phyloP scores from a whole-genome alignment of 2,888 invertebrate genomes.

The Hirtodrosophila alboralis region DNA sequence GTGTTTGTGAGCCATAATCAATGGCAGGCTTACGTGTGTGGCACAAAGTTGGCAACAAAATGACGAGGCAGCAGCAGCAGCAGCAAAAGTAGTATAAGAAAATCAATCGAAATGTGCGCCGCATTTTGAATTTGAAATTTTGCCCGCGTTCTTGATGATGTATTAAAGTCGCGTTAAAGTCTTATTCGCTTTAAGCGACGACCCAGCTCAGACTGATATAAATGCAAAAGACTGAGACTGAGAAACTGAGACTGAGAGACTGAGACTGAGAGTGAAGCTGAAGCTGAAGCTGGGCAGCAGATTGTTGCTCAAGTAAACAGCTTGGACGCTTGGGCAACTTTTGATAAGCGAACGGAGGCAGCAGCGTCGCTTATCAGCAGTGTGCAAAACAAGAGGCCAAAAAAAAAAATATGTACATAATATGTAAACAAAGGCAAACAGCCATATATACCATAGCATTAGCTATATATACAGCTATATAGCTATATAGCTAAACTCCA shows the following conservation, averaged over 20 bases:
- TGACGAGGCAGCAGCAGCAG: constrained; percentile 44
- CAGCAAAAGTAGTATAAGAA: constrained; percentile 36
- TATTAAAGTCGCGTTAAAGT: constrained; percentile 75
- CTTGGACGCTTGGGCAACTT: constrained; percentile 67
- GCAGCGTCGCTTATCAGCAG: constrained; percentile 58
- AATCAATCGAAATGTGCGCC: constrained; percentile 70
- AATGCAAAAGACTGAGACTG: constrained; percentile 3
- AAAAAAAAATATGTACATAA: constrained; percentile 66
- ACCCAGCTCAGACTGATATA: constrained; percentile 24
- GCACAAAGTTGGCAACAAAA: constrained; percentile 61
- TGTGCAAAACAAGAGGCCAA: constrained; percentile 67
- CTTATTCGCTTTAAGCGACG: constrained; percentile 60
- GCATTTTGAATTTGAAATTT: constrained; percentile 70
- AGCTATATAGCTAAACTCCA: constrained; percentile 41
- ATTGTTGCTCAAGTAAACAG: constrained; percentile 77
- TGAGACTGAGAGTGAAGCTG: constrained; percentile 11
- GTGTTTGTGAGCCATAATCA: constrained; percentile 38
- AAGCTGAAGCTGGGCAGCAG: constrained; percentile 58
- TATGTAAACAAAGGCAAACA: constrained; percentile 64
- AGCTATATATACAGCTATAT: constrained; percentile 17
- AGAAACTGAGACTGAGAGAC: constrained; percentile 10
- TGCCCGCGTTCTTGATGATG: constrained; percentile 34
- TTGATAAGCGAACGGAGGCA: constrained; percentile 58
- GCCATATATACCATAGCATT: constrained; percentile 19
- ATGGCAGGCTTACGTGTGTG: constrained; percentile 67